Conservation (phyloP, 1,140 invertebrate species). For the Heliothis subflexa region DNA sequence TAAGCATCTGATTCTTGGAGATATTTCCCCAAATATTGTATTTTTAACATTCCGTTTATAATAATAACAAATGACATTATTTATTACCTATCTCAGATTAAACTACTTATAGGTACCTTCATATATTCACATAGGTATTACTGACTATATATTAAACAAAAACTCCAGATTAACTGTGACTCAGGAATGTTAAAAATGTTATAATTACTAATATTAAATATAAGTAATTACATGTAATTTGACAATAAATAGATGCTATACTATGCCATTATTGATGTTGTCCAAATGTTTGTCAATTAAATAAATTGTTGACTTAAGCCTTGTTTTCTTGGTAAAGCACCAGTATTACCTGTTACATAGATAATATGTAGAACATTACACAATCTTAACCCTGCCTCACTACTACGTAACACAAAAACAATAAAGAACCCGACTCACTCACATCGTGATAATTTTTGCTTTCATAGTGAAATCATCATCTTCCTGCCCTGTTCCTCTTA, state of each 20-base stretch:
- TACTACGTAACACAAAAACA: no score
- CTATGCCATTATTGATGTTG: conserved; percentile 58
- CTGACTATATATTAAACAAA: no score
- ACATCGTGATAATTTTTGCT: no score
- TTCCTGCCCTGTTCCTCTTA: no score
- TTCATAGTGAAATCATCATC: no score
- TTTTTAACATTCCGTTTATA: conserved; percentile 45
- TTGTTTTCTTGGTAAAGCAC: conserved; percentile 28
- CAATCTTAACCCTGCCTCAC: no score
- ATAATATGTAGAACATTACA: no score
- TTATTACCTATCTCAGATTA: neutral
- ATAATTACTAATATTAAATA: conserved; percentile 32
- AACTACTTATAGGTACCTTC: neutral
- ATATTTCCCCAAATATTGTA: conserved; percentile 6
- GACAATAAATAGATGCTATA: conserved; percentile 60
- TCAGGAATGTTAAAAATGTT: conserved; percentile 49
- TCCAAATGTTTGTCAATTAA: conserved; percentile 58
- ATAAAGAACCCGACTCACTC: no score
- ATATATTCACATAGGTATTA: no score
- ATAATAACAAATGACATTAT: neutral
- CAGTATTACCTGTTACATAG: no score
- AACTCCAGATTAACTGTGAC: no score
- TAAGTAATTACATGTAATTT: conserved; percentile 34
- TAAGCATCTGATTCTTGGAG: conserved; percentile 37
- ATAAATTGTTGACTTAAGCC: conserved; percentile 58